Percentiles rank a stretch among this genome's conserved stretches.
Evolutionary conservation across 2,888 invertebrate species (phyloP).

Genomic region (Chirona hameri): DNA sequence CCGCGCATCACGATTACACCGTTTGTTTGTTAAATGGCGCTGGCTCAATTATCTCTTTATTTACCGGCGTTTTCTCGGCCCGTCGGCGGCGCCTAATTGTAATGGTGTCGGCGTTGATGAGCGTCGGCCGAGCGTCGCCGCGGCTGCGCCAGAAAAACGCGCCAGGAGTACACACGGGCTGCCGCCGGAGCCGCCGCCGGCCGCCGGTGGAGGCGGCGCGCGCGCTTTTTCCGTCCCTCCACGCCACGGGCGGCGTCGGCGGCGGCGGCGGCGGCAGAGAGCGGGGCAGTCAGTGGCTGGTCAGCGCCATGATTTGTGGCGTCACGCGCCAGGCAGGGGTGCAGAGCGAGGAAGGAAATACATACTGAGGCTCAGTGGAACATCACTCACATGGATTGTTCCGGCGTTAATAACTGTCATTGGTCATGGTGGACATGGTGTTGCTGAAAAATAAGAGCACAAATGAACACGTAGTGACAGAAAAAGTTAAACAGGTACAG

Average conservation of each 20-base stretch:
- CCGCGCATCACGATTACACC: neutral
- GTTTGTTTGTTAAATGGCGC: slow-evolving; percentile 7
- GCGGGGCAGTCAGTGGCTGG: no score
- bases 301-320: no score
- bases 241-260: neutral
- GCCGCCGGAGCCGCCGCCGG: neutral
- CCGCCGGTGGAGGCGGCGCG: neutral
- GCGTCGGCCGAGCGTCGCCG: neutral
- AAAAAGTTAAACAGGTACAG: no score
- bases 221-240: neutral
- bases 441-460: no score
- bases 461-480: no score
- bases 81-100: neutral
- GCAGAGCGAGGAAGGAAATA: no score
- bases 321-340: no score
- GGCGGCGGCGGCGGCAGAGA: no score
- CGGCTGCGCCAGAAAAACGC: neutral
- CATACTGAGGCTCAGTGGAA: no score
- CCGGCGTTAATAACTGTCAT: no score
- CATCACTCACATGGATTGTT: no score
- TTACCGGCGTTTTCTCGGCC: slow-evolving; percentile 6
- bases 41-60: slow-evolving; percentile 10
- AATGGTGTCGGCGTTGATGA: slow-evolving; percentile 3
- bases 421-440: no score
- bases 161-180: neutral